These are phyloP conservation scores for Sylvicola cinctus DNA, from an alignment of 2,888 invertebrate genomes.

Conservation along the genomic window DNA sequence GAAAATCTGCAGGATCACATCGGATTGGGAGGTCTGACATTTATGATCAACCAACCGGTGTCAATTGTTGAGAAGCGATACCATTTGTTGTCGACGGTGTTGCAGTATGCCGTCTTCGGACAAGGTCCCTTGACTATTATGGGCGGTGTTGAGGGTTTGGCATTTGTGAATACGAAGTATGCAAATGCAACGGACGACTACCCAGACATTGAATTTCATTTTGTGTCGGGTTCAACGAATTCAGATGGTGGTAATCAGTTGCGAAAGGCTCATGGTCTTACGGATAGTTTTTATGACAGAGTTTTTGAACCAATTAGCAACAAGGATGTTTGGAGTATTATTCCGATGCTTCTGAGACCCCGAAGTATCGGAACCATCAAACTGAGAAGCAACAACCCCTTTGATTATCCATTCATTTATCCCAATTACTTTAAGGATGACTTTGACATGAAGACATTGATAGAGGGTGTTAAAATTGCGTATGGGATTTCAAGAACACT, in stretches of 20 bases:
- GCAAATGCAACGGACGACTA: constrained; percentile 59
- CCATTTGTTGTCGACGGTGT: constrained; percentile 55
- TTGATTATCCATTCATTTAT: constrained; percentile 73
- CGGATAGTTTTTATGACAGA: constrained; percentile 48
- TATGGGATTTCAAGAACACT: constrained; percentile 60
- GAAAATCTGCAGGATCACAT: constrained; percentile 79
- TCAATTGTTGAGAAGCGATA: constrained; percentile 62
- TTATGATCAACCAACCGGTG: constrained; percentile 54
- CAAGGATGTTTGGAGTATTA: constrained; percentile 63
- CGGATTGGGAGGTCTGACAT: constrained; percentile 67
- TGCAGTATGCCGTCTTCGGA: constrained; percentile 68
- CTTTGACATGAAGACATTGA: constrained; percentile 53
- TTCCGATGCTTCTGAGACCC: constrained; percentile 69
- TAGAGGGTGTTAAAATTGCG: constrained; percentile 72
- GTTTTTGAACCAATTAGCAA: constrained; percentile 57
- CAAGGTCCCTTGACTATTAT: constrained; percentile 68
- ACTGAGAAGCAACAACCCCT: constrained; percentile 63
- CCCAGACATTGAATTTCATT: constrained; percentile 80
- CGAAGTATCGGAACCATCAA: constrained; percentile 65
- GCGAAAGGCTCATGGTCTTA: constrained; percentile 57
- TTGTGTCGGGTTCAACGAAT: constrained; percentile 68
- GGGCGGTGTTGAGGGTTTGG: constrained; percentile 78
- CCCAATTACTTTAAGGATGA: constrained; percentile 78
- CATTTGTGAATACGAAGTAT: constrained; percentile 73
- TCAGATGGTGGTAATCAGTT: constrained; percentile 70